phyloP scores from a whole-genome alignment of 2,797 vertebrate genomes.

The Synanceia verrucosa region DNA sequence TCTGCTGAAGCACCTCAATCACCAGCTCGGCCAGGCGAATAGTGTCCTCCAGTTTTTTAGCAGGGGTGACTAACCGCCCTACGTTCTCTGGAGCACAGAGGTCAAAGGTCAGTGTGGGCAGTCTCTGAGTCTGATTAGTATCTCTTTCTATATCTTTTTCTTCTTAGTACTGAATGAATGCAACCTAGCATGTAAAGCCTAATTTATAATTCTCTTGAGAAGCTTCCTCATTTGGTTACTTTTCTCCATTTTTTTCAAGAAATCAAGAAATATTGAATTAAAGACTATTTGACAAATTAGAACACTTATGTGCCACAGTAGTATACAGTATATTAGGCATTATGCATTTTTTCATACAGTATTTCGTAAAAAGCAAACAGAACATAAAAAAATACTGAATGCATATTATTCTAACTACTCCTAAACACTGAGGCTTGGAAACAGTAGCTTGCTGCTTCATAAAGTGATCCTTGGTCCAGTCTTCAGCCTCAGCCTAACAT shows the following conservation, averaged over 20 bases:
- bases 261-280: too few species aligned
- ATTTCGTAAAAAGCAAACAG: conserved; percentile 7
- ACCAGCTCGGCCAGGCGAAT: conserved; percentile 97
- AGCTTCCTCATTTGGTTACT: too few species aligned
- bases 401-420: conserved; percentile 21
- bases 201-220: background rate
- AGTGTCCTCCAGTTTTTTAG: conserved; percentile 99
- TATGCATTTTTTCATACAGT: background rate
- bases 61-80: conserved; percentile 96
- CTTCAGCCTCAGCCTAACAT: conserved; percentile 37
- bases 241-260: too few species aligned
- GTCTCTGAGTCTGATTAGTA: background rate
- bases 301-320: too few species aligned
- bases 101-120: conserved; percentile 79
- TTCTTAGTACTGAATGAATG: conserved; percentile 33
- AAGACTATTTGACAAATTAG: too few species aligned
- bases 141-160: background rate
- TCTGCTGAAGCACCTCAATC: conserved; percentile 98
- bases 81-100: conserved; percentile 98
- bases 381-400: conserved; percentile 41
- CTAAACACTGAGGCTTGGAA: conserved; percentile 20
- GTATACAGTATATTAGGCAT: background rate
- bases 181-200: conserved; percentile 17
- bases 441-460: conserved; percentile 24
- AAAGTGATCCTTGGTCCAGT: conserved; percentile 41